Base-by-base conservation (phyloP, 2,113 vertebrate genomes). In the Casuarius casuarius region DNA sequence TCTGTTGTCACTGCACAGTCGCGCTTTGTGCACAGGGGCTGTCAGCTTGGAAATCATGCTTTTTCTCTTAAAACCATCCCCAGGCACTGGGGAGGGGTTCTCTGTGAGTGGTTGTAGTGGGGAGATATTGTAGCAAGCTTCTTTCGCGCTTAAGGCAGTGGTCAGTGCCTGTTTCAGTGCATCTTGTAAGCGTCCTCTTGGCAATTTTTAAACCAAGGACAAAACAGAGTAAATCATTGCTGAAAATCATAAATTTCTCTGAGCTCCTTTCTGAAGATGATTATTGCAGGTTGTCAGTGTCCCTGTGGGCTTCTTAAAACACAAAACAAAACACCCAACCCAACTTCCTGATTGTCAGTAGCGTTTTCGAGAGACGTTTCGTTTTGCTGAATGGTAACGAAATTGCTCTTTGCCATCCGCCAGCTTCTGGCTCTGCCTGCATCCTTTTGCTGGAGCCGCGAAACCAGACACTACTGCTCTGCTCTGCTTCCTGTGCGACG, bases 31-130 rank as follows among this genome's bases (percentile, higher is more conserved):
- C 23, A 2, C 5, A 15, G 85, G 84, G 92, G 78, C 92, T 94
- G 94, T 91, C 93, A 95, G 94, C 93, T 93, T 93, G 78, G 81
- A 96, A 96, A 56, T 96, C 75, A 6, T 80, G 78, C 59, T 95
- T 91, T 85, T 88, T 56, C 67, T 96, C 54, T 91, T 96, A 88
- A 96, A 95, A 90, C 82, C 87, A 54, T 92, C 95, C 85, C 78
- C 59, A 62, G 87, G 93, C 93, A 42, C 78, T 87, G 84, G 92
- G 23, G 58, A 73, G 84, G 78, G 58, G 78, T 19, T 92, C 80
- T 89, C 58, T 44, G 44, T 18, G 84, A 91, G 87, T 28, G 71
- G 35, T 33, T 88, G 87, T 66, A 28, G 18, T 18, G 1, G 66
- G 73, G 25, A 94, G 12, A 13, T 79, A 66, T 22, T 56, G 75